These are phyloP conservation scores for Andricus curvator DNA, from an alignment of 2,888 invertebrate species.

Conservation along the genomic window DNA sequence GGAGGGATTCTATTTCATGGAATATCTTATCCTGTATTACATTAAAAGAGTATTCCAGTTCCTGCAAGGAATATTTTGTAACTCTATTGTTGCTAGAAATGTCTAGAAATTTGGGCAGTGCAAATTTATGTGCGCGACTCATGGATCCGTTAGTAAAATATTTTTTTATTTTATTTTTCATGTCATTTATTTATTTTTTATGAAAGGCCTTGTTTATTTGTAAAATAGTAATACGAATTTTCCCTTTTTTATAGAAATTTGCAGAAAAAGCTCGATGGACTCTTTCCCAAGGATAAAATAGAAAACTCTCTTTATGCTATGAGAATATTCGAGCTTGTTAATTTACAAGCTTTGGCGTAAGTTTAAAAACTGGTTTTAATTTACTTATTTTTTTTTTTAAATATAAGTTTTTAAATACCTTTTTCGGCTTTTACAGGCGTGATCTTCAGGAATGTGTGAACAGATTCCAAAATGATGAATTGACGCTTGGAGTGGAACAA, in stretches of 20 bases:
- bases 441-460: not conserved
- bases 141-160: not conserved
- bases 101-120: not conserved
- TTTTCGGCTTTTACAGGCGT: not conserved
- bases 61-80: conserved; percentile 3
- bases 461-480: not conserved
- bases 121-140: not conserved
- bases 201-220: not conserved
- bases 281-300: conserved; percentile 15
- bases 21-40: not conserved
- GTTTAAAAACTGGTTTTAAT: not conserved
- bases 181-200: too few relatives aligned
- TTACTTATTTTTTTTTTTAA: not conserved
- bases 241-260: not conserved
- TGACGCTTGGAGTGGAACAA: not conserved
- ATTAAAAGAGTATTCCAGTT: not conserved
- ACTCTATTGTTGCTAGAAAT: conserved; percentile 7
- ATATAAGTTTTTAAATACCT: not conserved
- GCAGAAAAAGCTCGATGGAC: not conserved
- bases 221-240: not conserved
- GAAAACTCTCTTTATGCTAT: not conserved
- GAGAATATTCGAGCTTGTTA: not conserved
- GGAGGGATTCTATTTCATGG: conserved; percentile 1
- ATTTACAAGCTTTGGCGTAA: conserved; percentile 24
- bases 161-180: not conserved